phyloP scores from a whole-genome alignment of 2,797 vertebrate genomes.

The Poeciliopsis turneri region DNA sequence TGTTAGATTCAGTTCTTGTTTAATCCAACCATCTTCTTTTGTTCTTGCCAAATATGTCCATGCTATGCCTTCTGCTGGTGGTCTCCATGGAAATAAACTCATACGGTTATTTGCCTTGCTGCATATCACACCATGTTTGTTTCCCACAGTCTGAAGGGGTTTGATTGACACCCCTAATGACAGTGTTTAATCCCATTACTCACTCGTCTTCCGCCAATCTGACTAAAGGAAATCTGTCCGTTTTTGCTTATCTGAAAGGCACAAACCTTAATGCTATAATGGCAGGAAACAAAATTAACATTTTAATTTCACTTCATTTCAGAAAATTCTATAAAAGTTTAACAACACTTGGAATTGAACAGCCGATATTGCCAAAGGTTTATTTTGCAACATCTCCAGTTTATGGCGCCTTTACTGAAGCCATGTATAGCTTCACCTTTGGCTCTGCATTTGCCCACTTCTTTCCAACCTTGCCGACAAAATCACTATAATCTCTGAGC shows the following conservation, averaged over 20 bases:
- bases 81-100: neutral
- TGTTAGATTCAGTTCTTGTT: neutral
- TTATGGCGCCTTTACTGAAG: neutral
- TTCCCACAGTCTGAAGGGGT: neutral
- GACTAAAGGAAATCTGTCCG: neutral
- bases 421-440: neutral
- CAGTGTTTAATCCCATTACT: neutral
- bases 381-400: neutral
- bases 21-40: neutral
- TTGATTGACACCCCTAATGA: conserved; percentile 2
- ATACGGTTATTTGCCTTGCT: neutral
- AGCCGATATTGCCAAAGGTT: neutral
- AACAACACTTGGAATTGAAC: neutral
- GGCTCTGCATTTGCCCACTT: neutral
- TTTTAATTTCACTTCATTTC: neutral
- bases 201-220: neutral
- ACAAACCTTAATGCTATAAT: neutral
- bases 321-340: neutral
- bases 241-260: conserved; percentile 1
- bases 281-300: neutral
- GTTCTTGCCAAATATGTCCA: neutral
- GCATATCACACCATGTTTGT: neutral
- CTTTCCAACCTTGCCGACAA: neutral
- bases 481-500: neutral
- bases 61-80: neutral